Base-by-base conservation (phyloP, 1,140 invertebrate genomes). In the Aradophagus sp. region DNA sequence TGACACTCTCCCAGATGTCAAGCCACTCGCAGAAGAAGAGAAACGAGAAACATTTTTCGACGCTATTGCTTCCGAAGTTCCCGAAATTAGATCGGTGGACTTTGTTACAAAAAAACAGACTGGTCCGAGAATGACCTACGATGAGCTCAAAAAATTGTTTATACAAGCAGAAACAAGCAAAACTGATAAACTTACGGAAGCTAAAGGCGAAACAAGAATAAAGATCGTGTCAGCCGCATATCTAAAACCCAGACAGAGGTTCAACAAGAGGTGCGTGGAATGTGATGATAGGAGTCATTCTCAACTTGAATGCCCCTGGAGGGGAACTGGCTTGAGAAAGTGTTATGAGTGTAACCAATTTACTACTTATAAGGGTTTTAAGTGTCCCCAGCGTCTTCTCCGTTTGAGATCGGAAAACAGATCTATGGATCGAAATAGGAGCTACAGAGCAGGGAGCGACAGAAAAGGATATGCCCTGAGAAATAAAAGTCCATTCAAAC, bases 301-400 rank as follows among this genome's bases (percentile, higher is more conserved):
- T 5, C 5, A 10, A 31, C n/a, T 5, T 8, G 29, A 31, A 5
- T 31, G 29, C n/a, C 29, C 29, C 4, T 3, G 29, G n/a, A 31
- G n/a, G n/a, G 29, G 29, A 3, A 13, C 36, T 19, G 17, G 36
- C 2, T 38, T 20, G 11, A 38, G 20, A 13, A 38, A 38, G 5
- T 38, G 36, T 20, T 38, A 38, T 17, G 16, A 38, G 36, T 38
- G 36, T 11, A 38, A 38, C 11, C 5, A 20, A 12, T 38, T 38
- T 17, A 38, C 36, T 3, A 38, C 15, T 1, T 17, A 38, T 11
- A 31, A 8, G 3, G 29, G 5, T 11, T 5, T 11, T 5, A 11
- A 31, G 5, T 31, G 29, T 11, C 29, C 29, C n/a, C 5, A 5
- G 2, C 29, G 29, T 5, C 3, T 8, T 5, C n/a, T 3, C 3